phyloP scores from a whole-genome alignment of 2,888 invertebrate species.

The Cacoxenus indagator region DNA sequence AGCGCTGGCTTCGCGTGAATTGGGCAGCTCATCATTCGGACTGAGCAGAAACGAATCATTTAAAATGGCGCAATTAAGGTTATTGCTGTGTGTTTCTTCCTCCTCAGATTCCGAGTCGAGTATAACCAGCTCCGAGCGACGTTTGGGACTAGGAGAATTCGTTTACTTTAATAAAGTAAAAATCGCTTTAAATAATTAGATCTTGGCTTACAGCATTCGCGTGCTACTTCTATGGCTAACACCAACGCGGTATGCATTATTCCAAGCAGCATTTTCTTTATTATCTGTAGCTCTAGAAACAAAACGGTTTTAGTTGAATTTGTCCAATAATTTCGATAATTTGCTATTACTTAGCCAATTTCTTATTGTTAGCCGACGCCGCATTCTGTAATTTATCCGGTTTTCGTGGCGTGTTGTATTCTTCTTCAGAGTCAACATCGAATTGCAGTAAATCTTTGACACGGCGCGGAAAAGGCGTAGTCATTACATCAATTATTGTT shows the following conservation, averaged over 20 bases:
- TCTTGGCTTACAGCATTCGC: constrained; percentile 45
- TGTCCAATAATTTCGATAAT: not conserved
- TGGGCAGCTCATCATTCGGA: constrained; percentile 51
- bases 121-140: constrained; percentile 64
- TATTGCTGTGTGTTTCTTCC: constrained; percentile 55
- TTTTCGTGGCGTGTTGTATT: constrained; percentile 55
- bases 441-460: constrained; percentile 65
- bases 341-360: constrained; percentile 1
- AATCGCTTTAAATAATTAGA: not conserved
- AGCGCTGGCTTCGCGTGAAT: constrained; percentile 31
- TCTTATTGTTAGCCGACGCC: not conserved
- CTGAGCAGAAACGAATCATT: constrained; percentile 68
- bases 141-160: constrained; percentile 54
- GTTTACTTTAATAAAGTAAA: not conserved
- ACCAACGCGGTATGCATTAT: not conserved
- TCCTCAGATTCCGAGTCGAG: constrained; percentile 66
- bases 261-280: constrained; percentile 47
- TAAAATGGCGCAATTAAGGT: constrained; percentile 67
- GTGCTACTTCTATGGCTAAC: not conserved
- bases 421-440: constrained; percentile 67
- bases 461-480: constrained; percentile 61
- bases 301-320: not conserved
- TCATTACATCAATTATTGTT: constrained; percentile 40
- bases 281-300: constrained; percentile 32
- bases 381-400: constrained; percentile 27